phyloP scores from a whole-genome alignment of 1,140 invertebrate genomes.

The Panagrolaimus sp. region DNA sequence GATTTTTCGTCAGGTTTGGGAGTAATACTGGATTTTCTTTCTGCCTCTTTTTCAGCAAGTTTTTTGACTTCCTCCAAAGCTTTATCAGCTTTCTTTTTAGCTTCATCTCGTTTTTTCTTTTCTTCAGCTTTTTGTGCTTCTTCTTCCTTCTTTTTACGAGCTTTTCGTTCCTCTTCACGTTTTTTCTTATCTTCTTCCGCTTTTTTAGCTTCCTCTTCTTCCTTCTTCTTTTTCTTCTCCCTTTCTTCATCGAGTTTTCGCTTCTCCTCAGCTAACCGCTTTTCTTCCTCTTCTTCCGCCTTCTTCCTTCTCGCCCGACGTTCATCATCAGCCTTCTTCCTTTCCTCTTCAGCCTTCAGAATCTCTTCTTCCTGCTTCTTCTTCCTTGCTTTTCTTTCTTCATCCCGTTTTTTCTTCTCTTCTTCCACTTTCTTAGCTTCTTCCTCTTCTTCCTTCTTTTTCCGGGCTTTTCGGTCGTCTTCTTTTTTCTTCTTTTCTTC shows the following conservation, averaged over 20 bases:
- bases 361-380: neutral
- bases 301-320: neutral
- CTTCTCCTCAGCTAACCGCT: neutral
- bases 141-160: conserved; percentile 1
- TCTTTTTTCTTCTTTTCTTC: neutral
- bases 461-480: neutral
- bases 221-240: neutral
- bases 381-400: conserved; percentile 2
- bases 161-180: neutral
- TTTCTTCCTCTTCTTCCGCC: conserved; percentile 5
- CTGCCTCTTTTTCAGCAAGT: neutral
- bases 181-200: neutral
- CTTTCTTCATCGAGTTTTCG: neutral
- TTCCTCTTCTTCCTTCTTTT: conserved; percentile 7
- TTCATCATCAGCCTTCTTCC: neutral
- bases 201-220: neutral
- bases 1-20: too few species aligned
- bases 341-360: conserved; percentile 4
- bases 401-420: neutral
- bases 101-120: neutral
- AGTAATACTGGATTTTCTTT: neutral
- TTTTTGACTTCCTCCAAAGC: neutral
- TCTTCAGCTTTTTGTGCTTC: neutral
- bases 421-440: neutral
- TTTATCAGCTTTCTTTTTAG: neutral